phyloP scores from a whole-genome alignment of 2,888 invertebrate genomes.

The Athalia rosae region DNA sequence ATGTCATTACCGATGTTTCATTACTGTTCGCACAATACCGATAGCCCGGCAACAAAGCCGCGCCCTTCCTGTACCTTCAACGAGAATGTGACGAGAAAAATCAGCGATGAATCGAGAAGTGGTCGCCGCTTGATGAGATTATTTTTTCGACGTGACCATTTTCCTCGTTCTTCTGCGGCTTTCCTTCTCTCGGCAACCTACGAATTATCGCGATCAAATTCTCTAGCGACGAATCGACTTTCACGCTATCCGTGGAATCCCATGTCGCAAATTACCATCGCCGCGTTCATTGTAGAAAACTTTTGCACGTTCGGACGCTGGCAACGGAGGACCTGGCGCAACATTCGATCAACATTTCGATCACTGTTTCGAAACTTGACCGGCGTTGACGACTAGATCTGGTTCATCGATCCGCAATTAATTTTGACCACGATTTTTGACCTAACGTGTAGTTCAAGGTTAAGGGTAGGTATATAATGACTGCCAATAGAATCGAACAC shows the following conservation, averaged over 20 bases:
- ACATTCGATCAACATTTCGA: conserved; percentile 13
- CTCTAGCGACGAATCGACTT: background rate
- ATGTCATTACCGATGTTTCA: conserved; percentile 17
- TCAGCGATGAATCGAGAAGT: conserved; percentile 3
- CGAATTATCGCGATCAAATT: background rate
- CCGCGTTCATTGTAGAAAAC: conserved; percentile 33
- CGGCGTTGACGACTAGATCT: background rate
- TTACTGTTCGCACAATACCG: background rate
- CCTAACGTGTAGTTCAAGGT: conserved; percentile 20
- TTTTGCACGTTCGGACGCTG: background rate
- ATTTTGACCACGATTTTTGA: background rate
- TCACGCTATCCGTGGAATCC: conserved; percentile 24
- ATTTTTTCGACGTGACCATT: conserved; percentile 19
- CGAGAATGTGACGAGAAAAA: conserved; percentile 30
- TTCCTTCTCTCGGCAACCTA: background rate
- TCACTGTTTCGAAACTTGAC: background rate
- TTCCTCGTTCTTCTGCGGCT: background rate
- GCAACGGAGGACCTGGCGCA: conserved; percentile 18
- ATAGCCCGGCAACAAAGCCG: background rate
- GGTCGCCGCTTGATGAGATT: background rate
- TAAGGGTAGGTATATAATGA: conserved; percentile 12
- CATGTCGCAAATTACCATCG: conserved; percentile 33
- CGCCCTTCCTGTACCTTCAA: background rate
- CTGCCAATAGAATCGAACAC: background rate
- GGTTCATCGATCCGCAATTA: background rate